Percentiles rank a stretch among this genome's conserved stretches.
These are phyloP conservation scores for Tyrannus savana DNA, from an alignment of 2,113 vertebrate species.

Conservation along the genomic window DNA sequence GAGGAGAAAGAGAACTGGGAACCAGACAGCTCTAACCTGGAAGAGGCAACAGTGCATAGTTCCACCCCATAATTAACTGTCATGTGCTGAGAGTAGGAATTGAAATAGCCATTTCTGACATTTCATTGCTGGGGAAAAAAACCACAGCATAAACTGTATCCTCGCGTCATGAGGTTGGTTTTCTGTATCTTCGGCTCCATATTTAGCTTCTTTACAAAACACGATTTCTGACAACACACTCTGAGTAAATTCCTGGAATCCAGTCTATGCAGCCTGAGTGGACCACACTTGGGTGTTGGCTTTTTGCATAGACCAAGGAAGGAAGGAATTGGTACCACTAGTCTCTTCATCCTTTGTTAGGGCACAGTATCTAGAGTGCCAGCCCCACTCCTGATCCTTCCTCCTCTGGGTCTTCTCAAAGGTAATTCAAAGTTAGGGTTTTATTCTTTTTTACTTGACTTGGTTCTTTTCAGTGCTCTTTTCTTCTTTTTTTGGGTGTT, in stretches of 20 bases:
- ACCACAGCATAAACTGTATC: not conserved
- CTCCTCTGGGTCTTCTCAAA: not conserved
- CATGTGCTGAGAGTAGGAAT: conserved; percentile 12
- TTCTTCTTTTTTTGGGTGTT: not conserved
- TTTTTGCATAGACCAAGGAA: not conserved
- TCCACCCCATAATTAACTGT: not conserved
- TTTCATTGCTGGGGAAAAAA: not conserved
- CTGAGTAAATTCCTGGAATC: not conserved
- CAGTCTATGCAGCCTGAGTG: not conserved
- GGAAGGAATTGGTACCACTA: not conserved
- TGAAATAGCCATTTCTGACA: not conserved
- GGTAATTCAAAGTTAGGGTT: not conserved
- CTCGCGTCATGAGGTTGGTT: not conserved
- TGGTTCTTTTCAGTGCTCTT: not conserved
- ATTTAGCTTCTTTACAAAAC: not conserved
- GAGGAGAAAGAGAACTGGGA: not conserved
- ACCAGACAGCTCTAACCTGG: not conserved
- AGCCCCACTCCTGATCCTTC: not conserved
- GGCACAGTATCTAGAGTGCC: not conserved
- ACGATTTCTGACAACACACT: not conserved
- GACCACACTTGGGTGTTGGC: not conserved
- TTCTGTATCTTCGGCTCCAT: not conserved
- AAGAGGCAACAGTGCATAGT: not conserved
- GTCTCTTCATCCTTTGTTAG: not conserved
- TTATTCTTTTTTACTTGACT: not conserved